Evolutionary conservation across 2,113 vertebrate genomes (phyloP), one percentile per base, ranked within the genome.

Genomic region (Ceyx cyanopectus): DNA sequence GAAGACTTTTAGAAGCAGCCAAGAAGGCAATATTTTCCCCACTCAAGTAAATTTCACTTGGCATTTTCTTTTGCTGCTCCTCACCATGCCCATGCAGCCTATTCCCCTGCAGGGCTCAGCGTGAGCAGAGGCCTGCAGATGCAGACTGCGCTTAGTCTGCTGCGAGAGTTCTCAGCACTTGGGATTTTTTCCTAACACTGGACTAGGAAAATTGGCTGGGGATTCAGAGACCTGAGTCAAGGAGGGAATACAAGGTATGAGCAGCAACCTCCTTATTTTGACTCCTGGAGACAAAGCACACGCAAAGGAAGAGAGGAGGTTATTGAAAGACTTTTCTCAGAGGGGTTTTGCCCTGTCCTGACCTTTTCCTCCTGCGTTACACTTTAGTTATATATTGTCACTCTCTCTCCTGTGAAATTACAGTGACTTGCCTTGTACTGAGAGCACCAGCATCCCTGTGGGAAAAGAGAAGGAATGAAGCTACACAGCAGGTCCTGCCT

Each of bases 91-190:
- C 80, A 26, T 57, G 82, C 65, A 73, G 30, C 37, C 78, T 43
- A 2, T 81, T 92, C 74, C 66, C 92, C 93, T 48, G 93, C 87
- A 91, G 96, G 79, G 92, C 94, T 82, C 93, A 89, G 94, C 41
- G 0, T 23, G 89, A 95, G 92, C 79, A 68, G 62, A 73, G 24
- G 19, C 92, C 88, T 90, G 90, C 75, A 3, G 10, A 14, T 45
- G 74, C 75, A 66, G 82, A 54, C 87, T 53, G 70, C 80, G 12
- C 65, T 85, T 63, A 75, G 32, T 81, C 67, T 90, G 77, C 78
- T 72, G 85, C 83, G 68, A 89, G 70, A 87, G 70, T 20, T 79
- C 77, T 87, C 63, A 29, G 74, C 41, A n/a, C 79, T 87, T 7
- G 0, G 50, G 22, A 3, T 50, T 50, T 93, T 69, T 61, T 87